phyloP scores from a whole-genome alignment of 2,113 vertebrate genomes.

The Rallus limicola region DNA sequence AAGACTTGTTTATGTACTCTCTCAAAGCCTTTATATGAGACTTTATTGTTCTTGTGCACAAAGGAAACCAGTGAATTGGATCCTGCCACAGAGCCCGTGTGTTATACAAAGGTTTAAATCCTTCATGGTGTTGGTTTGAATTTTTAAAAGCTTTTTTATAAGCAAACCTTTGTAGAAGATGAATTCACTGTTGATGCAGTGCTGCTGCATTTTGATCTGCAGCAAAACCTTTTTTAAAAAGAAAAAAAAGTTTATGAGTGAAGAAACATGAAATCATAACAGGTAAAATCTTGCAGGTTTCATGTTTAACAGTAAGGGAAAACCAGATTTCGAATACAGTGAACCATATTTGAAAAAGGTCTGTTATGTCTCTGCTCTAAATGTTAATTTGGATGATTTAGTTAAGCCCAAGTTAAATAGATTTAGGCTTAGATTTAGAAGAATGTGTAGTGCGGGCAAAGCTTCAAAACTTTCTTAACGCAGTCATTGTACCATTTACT shows the following conservation, averaged over 20 bases:
- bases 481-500: background rate
- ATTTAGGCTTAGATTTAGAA: background rate
- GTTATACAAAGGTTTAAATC: background rate
- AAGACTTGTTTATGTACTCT: background rate
- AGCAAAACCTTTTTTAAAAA: background rate
- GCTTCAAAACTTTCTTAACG: background rate
- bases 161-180: background rate
- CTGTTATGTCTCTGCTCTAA: background rate
- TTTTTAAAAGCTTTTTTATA: background rate
- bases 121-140: background rate
- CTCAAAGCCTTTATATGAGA: background rate
- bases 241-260: background rate
- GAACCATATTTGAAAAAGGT: background rate
- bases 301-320: background rate
- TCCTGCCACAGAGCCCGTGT: background rate
- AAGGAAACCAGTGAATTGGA: constrained; percentile 7
- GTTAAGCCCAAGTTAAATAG: background rate
- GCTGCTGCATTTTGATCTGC: background rate
- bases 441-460: background rate
- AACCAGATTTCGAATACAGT: background rate
- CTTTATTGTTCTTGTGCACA: background rate
- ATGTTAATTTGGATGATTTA: background rate
- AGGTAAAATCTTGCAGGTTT: background rate
- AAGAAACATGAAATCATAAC: background rate
- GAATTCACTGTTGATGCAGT: background rate